Evolutionary conservation across 2,113 vertebrate genomes (phyloP).

Genomic region (Delphinus delphis): DNA sequence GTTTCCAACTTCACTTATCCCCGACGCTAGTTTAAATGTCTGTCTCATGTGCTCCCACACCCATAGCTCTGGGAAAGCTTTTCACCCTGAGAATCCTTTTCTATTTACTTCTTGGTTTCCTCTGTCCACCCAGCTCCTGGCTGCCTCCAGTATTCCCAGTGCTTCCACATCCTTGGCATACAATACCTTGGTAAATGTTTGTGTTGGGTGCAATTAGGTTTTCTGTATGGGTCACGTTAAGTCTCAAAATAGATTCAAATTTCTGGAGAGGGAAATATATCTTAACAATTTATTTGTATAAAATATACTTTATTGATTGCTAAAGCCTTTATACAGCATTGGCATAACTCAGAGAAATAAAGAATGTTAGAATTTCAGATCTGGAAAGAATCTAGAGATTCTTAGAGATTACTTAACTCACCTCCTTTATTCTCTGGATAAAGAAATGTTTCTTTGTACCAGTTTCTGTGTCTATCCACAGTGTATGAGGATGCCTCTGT

Average conservation of each 20-base stretch:
- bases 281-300: background rate
- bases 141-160: background rate
- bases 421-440: background rate
- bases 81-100: too few relatives aligned
- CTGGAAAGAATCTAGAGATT: background rate
- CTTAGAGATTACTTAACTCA: background rate
- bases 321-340: background rate
- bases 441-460: background rate
- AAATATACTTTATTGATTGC: background rate
- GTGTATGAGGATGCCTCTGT: background rate
- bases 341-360: background rate
- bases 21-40: background rate
- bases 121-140: background rate
- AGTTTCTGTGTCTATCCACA: background rate
- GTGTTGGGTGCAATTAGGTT: background rate
- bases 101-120: background rate
- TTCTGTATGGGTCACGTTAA: background rate
- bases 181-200: background rate
- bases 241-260: background rate
- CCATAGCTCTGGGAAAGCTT: background rate
- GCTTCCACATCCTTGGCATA: background rate
- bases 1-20: background rate
- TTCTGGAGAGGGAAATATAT: background rate
- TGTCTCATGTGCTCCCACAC: background rate
- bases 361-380: background rate